Evolutionary conservation across 1,140 invertebrate genomes (phyloP).

Genomic region (Batillaria attramentaria): DNA sequence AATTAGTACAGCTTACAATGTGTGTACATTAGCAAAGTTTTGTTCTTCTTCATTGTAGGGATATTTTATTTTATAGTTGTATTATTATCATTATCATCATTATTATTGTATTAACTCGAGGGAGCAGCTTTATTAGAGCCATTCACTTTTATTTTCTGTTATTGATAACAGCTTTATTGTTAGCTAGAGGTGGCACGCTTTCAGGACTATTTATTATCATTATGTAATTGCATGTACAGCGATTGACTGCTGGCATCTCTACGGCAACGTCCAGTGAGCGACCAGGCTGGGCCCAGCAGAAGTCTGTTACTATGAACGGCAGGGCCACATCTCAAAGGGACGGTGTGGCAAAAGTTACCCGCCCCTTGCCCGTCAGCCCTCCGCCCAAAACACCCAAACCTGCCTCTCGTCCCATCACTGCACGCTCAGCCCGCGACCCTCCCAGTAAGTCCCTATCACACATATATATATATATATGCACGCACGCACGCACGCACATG

Average conservation of each 20-base stretch:
- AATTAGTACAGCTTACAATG: no score
- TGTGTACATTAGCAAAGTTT: no score
- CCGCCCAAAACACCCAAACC: conserved; percentile 36
- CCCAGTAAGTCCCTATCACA: conserved; percentile 52
- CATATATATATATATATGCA: neutral
- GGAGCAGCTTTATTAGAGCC: no score
- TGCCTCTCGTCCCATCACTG: conserved; percentile 33
- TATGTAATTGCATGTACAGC: no score
- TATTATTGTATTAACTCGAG: no score
- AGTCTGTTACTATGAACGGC: neutral
- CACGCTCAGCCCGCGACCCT: conserved; percentile 60
- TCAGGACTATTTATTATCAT: no score
- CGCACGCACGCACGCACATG: neutral
- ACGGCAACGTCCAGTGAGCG: conserved; percentile 27
- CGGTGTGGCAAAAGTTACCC: conserved; percentile 20
- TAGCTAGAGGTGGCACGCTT: no score
- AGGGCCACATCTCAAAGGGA: conserved; percentile 28
- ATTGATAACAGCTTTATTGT: no score
- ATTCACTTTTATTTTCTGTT: no score
- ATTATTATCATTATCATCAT: no score
- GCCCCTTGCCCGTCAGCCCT: conserved; percentile 38
- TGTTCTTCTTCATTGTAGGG: no score
- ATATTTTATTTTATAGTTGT: no score
- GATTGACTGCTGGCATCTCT: conserved; percentile 25
- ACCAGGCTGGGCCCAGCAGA: conserved; percentile 42